These are phyloP conservation scores for Yoshiicerus persimilis DNA, from an alignment of 1,140 invertebrate species.

Conservation along the genomic window DNA sequence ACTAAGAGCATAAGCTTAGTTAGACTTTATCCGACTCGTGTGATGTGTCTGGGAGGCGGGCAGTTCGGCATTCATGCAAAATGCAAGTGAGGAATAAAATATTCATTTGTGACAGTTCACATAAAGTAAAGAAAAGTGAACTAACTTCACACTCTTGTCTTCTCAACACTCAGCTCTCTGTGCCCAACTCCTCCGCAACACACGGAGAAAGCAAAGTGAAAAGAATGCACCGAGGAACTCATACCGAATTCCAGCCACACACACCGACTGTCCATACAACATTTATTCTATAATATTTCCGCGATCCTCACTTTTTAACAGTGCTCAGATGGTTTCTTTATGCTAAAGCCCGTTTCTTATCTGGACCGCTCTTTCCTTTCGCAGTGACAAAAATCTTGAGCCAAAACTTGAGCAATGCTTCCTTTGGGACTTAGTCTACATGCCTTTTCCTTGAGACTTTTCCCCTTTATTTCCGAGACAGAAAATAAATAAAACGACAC, in stretches of 20 bases:
- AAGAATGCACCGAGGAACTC: not conserved
- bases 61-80: conserved; percentile 1
- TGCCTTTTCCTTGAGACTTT: not conserved
- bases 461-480: not conserved
- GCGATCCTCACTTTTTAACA: not conserved
- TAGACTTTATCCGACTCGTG: not conserved
- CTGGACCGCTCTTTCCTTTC: not conserved
- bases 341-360: not conserved
- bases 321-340: not conserved
- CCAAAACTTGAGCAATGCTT: conserved; percentile 19
- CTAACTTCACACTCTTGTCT: not conserved
- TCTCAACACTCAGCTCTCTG: not conserved
- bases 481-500: not conserved
- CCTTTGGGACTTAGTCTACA: not conserved
- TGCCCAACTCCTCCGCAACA: not conserved
- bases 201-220: not conserved
- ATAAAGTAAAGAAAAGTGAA: not conserved
- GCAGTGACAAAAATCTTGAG: conserved; percentile 1
- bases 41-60: not conserved
- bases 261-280: not conserved
- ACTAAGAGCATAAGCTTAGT: not conserved
- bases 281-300: conserved; percentile 6
- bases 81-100: not conserved
- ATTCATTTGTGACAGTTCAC: conserved; percentile 3
- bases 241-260: not conserved